Conservation (phyloP, 2,888 invertebrate species). For the Zygothrica quintamaculata region DNA sequence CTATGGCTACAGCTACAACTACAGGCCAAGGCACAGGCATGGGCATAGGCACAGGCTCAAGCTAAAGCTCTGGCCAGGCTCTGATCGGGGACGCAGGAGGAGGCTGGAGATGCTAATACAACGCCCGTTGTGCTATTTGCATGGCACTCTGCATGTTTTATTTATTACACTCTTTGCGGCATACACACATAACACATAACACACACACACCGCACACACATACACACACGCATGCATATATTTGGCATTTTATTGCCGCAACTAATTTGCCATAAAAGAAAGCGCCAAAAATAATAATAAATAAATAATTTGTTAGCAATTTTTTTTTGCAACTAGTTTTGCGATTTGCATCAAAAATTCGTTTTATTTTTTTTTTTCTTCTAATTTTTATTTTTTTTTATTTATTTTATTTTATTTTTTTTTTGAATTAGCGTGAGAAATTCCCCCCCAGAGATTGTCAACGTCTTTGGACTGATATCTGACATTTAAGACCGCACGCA, state of each 20-base stretch:
- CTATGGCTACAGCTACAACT: not conserved
- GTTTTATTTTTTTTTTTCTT: slow-evolving; percentile 11
- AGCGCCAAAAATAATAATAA: slow-evolving; percentile 48
- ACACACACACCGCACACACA: slow-evolving; percentile 11
- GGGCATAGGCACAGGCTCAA: not conserved
- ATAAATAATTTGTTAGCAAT: slow-evolving; percentile 67
- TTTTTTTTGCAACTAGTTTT: slow-evolving; percentile 59
- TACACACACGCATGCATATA: slow-evolving; percentile 28
- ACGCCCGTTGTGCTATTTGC: slow-evolving; percentile 69
- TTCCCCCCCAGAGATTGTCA: slow-evolving; percentile 40
- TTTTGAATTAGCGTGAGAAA: slow-evolving; percentile 67
- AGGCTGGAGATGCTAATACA: slow-evolving; percentile 32
- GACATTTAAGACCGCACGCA: slow-evolving; percentile 61
- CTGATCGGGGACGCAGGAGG: not conserved
- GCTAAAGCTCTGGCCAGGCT: not conserved
- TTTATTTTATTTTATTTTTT: slow-evolving; percentile 50
- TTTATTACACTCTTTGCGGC: slow-evolving; percentile 60
- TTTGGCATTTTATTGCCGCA: slow-evolving; percentile 69
- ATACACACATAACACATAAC: slow-evolving; percentile 14
- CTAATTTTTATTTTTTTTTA: slow-evolving; percentile 57
- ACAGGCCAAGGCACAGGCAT: not conserved
- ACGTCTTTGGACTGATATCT: slow-evolving; percentile 31
- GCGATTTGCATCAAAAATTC: slow-evolving; percentile 57
- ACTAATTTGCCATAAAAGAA: slow-evolving; percentile 75
- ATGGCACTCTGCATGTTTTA: slow-evolving; percentile 57